Evolutionary conservation across 2,888 invertebrate species (phyloP).

Genomic region (Arge pagana): DNA sequence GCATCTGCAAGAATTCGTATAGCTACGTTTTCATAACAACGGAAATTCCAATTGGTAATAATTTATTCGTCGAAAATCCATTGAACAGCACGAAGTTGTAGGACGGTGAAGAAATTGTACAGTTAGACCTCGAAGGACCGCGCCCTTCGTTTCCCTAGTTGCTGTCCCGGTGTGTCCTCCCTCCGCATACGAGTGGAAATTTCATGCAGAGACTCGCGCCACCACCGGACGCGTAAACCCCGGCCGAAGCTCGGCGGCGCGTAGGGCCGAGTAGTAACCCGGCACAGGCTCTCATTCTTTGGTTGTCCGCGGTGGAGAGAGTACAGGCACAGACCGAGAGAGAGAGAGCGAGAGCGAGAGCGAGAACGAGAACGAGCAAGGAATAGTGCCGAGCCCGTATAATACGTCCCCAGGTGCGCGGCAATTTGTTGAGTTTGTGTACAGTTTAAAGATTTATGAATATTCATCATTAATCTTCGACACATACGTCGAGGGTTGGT

Average conservation of each 20-base stretch:
- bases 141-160: slow-evolving; percentile 3
- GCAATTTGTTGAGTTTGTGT: neutral
- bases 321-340: neutral
- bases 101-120: neutral
- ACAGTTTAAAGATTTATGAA: neutral
- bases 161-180: neutral
- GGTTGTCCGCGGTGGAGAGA: slow-evolving; percentile 8
- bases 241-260: neutral
- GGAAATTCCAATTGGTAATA: no score
- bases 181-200: slow-evolving; percentile 30
- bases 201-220: slow-evolving; percentile 19
- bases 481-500: no score
- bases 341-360: neutral
- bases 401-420: neutral
- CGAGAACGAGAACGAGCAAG: no score
- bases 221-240: neutral
- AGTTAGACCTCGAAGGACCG: slow-evolving; percentile 11
- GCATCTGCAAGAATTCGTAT: no score
- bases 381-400: neutral
- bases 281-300: slow-evolving; percentile 10
- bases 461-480: no score
- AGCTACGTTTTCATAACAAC: no score
- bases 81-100: neutral
- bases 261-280: no score
- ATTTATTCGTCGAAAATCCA: neutral